Evolutionary conservation across 2,888 invertebrate species (phyloP), one percentile per base, ranked within the genome.

Genomic region (Blastobasis adustella): DNA sequence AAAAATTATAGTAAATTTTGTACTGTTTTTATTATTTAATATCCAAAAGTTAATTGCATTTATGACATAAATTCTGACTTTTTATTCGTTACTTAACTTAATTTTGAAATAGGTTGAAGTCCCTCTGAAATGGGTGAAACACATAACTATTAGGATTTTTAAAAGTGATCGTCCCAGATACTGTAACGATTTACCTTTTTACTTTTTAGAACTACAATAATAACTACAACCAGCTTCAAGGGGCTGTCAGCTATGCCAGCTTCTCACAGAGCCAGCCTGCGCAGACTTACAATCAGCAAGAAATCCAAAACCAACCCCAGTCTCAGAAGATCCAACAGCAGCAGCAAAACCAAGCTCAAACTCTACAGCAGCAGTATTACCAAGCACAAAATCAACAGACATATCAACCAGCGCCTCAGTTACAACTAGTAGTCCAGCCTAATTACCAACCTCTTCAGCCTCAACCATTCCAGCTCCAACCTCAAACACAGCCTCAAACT

Each of bases 171-270:
- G 3, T 23, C 23, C 23, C 3, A 23, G 23, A 23, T 23, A 23
- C 23, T 23, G 1, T 23, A 23, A 23, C 23, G 23, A 23, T 8
- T 10, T 10, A 45, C 47, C n/a, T 49, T 40, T 51, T 55, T 54
- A 9, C 55, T 10, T 77, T 77, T 39, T 75, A 84, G 85, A 67
- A 63, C 23, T 65, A 69, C 51, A 69, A 71, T 83, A 67, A 63
- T 10, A 65, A 69, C 51, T 69, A 71, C 48, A 53, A 58, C 6
- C 76, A 77, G 53, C 65, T 68, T 5, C 77, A 74, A 55, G 76
- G 76, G 23, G 79, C 84, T 1, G 61, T 79, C 3, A 86, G 83
- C 63, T 86, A 76, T 59, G 73, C 83, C 1, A 81, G 74, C 47
- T 82, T 79, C 55, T 72, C 78, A 0, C 75, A 74, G 49, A 72